Evolutionary conservation across 1,140 invertebrate genomes (phyloP).

Genomic region (Bombus vancouverensis): DNA sequence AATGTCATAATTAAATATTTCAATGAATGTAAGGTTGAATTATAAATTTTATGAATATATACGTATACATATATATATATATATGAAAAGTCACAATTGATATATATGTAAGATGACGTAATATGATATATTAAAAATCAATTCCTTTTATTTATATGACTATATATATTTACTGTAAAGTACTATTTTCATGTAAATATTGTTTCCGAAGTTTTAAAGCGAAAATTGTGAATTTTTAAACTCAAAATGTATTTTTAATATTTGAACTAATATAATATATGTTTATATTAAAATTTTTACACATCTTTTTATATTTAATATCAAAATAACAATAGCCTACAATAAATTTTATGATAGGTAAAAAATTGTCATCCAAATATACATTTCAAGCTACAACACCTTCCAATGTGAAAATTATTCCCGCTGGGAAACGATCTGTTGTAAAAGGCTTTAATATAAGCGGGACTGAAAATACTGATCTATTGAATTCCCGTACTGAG

Average conservation of each 20-base stretch:
- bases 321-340: conserved; percentile 1
- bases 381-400: conserved; percentile 68
- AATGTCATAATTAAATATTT: conserved; percentile 15
- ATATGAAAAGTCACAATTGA: neutral
- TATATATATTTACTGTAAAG: conserved; percentile 1
- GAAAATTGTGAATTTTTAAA: conserved; percentile 14
- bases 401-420: conserved; percentile 75
- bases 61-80: neutral
- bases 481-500: conserved; percentile 66
- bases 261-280: conserved; percentile 40
- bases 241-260: conserved; percentile 23
- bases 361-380: conserved; percentile 69
- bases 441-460: conserved; percentile 75
- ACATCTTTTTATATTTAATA: neutral
- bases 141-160: neutral
- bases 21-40: neutral
- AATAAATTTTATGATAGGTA: conserved; percentile 72
- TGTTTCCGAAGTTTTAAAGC: neutral
- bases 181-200: conserved; percentile 12
- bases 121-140: neutral
- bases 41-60: conserved; percentile 5
- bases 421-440: conserved; percentile 67
- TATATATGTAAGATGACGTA: neutral
- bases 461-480: conserved; percentile 68
- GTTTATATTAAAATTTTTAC: conserved; percentile 1